phyloP scores from a whole-genome alignment of 2,888 invertebrate species.

The Entomobrya multifasciata region DNA sequence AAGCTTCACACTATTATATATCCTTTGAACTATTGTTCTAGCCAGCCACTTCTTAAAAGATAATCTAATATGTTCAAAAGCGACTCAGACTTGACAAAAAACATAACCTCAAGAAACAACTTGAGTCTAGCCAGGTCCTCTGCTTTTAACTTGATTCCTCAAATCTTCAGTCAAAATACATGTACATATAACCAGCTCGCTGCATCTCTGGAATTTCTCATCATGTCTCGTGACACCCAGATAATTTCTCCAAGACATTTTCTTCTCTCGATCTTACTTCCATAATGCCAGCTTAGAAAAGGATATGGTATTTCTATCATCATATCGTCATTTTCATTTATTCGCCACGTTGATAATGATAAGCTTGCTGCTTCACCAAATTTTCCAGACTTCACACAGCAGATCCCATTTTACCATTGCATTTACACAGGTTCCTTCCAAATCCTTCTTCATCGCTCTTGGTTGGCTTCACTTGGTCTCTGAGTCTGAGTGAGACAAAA shows the following conservation, averaged over 20 bases:
- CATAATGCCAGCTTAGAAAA: background rate
- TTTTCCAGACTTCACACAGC: background rate
- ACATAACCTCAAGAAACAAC: background rate
- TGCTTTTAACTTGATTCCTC: background rate
- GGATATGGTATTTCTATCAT: slow-evolving; percentile 25
- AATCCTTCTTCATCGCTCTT: slow-evolving; percentile 1
- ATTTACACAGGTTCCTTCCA: background rate
- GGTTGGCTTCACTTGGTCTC: too few relatives aligned
- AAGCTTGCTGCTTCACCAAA: background rate
- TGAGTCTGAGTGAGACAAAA: slow-evolving; percentile 5
- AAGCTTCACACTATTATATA: too few relatives aligned
- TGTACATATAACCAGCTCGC: background rate
- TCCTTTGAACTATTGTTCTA: too few relatives aligned
- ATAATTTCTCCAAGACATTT: slow-evolving; percentile 15
- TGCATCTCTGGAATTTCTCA: slow-evolving; percentile 24
- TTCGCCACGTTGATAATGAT: slow-evolving; percentile 5
- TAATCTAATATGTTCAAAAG: background rate
- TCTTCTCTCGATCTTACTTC: background rate
- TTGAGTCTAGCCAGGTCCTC: too few relatives aligned
- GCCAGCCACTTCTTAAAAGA: background rate
- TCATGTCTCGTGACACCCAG: slow-evolving; percentile 25
- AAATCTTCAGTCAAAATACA: background rate
- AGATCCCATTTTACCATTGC: too few relatives aligned
- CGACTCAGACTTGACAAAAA: background rate
- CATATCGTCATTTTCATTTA: slow-evolving; percentile 18